Conservation (phyloP, 2,888 invertebrate genomes). For the Archips crataeganus region DNA sequence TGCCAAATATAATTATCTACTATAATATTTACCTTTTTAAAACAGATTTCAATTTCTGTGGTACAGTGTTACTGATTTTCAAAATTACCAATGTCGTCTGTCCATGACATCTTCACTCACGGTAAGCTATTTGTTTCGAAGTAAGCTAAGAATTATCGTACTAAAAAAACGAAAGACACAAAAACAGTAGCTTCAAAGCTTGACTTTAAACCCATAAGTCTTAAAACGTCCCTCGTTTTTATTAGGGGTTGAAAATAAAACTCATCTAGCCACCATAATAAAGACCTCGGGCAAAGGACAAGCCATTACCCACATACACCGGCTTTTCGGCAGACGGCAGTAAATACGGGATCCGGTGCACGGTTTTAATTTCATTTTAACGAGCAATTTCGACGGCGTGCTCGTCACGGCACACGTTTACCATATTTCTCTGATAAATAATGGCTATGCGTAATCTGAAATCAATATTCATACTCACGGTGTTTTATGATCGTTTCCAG, state of each 20-base stretch:
- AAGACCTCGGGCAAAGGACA: not conserved
- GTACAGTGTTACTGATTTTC: too few species aligned
- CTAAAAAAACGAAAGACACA: not conserved
- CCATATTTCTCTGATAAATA: constrained; percentile 33
- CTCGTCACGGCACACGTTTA: constrained; percentile 15
- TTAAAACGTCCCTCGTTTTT: constrained; percentile 1
- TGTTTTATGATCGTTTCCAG: constrained; percentile 24
- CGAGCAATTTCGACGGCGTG: constrained; percentile 30
- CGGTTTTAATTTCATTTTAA: constrained; percentile 43
- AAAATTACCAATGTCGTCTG: too few species aligned
- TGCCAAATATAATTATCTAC: not conserved
- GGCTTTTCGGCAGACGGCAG: constrained; percentile 22
- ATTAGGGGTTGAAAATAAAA: not conserved
- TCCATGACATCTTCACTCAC: too few species aligned
- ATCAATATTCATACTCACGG: constrained; percentile 37
- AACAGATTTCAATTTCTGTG: too few species aligned
- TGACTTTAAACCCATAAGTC: not conserved
- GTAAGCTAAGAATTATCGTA: too few species aligned
- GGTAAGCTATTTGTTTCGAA: too few species aligned
- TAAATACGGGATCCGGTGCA: constrained; percentile 17
- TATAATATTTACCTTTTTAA: too few species aligned
- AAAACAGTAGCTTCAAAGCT: not conserved
- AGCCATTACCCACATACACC: constrained; percentile 9
- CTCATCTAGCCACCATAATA: constrained; percentile 5
- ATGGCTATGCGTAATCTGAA: constrained; percentile 41